These are phyloP conservation scores for Oceanites oceanicus DNA, from an alignment of 2,113 vertebrate species.

Conservation along the genomic window DNA sequence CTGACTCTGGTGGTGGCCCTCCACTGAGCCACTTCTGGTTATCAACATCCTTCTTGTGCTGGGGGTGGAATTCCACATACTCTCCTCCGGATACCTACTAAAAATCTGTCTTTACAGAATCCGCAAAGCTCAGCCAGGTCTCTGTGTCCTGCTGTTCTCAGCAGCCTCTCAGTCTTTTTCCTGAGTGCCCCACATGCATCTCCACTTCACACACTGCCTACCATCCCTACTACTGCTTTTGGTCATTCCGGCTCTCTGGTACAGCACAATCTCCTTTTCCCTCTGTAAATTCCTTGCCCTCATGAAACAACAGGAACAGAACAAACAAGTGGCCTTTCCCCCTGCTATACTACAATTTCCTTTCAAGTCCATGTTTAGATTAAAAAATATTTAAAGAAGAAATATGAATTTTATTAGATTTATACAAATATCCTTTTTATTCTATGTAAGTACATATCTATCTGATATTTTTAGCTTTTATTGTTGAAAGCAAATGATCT, in stretches of 20 bases:
- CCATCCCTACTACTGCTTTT: neutral
- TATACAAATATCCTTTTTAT: neutral
- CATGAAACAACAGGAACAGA: neutral
- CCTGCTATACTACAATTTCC: neutral
- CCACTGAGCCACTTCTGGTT: neutral
- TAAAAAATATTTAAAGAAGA: neutral
- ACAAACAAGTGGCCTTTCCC: neutral
- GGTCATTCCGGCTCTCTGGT: neutral
- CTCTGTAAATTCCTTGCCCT: neutral
- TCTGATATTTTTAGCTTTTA: neutral
- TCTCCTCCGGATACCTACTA: neutral
- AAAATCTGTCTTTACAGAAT: neutral
- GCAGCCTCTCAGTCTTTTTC: neutral
- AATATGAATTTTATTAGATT: neutral
- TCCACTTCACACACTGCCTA: neutral
- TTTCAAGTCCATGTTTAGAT: neutral
- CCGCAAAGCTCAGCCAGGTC: neutral
- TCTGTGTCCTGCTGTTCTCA: neutral
- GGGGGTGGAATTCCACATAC: neutral
- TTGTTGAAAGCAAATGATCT: neutral
- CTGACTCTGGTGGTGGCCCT: neutral
- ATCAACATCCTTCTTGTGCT: neutral
- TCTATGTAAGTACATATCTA: neutral
- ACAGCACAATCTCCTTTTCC: neutral
- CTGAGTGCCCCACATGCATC: neutral